Conservation (phyloP, 35 echinoderm and acorn worm species). For the Diadema setosum region DNA sequence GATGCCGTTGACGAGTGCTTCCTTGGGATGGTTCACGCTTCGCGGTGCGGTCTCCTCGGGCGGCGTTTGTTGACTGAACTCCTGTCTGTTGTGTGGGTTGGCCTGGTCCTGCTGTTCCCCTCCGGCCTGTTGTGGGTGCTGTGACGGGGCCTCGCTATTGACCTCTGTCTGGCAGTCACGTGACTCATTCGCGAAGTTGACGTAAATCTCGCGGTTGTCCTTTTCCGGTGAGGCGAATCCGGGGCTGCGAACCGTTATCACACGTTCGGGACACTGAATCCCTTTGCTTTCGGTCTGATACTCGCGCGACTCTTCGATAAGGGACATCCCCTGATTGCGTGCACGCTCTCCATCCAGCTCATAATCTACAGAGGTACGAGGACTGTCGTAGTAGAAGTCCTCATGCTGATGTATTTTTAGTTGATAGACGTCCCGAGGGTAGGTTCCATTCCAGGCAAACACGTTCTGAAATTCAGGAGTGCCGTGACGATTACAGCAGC, state of each 20-base stretch:
- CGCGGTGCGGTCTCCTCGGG: neutral
- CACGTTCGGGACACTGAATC: slow-evolving; percentile 85
- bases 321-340: slow-evolving; percentile 41
- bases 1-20: neutral
- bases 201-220: neutral
- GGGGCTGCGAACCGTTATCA: slow-evolving; percentile 56
- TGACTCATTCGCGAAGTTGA: neutral
- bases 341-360: slow-evolving; percentile 47
- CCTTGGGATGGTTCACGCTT: neutral
- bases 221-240: neutral
- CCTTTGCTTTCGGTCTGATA: slow-evolving; percentile 58
- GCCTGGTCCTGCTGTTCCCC: neutral
- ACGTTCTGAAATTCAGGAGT: slow-evolving; percentile 60
- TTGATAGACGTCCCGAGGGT: slow-evolving; percentile 87
- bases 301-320: slow-evolving; percentile 42
- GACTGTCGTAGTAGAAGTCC: slow-evolving; percentile 73
- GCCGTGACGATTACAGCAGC: slow-evolving; percentile 31
- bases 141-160: neutral
- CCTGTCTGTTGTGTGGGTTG: neutral
- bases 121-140: neutral
- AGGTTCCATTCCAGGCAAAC: slow-evolving; percentile 92
- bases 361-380: slow-evolving; percentile 84
- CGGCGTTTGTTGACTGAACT: slow-evolving; percentile 22
- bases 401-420: slow-evolving; percentile 41
- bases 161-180: slow-evolving; percentile 7